Base-by-base conservation (phyloP, 2,888 invertebrate genomes). In the Nemapogon koenigi region DNA sequence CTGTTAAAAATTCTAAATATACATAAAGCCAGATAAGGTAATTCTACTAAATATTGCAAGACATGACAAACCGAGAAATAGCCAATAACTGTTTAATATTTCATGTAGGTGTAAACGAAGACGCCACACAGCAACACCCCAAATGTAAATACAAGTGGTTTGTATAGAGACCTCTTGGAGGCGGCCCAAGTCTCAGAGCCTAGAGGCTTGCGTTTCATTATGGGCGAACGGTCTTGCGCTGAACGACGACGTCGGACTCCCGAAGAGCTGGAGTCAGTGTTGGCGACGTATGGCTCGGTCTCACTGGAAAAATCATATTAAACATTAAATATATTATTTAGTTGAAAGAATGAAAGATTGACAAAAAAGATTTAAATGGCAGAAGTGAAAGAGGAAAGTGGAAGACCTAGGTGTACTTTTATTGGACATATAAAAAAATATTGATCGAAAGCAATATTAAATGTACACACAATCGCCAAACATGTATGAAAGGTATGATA, bases 131-230 rank as follows among this genome's bases (percentile, higher is more conserved):
- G 76, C 45, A 87, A 60, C 55, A 87, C 79, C 58, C 88, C 87
- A 69, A 85, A 72, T 50, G 87, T 86, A 72, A 88, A 78, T 66
- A 86, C 81, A 68, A 88, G 79, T 57, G 88, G 88, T 79, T 84
- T 85, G 75, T 84, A 86, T 71, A 88, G 81, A 73, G 88, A 89
- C 88, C 88, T 88, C 88, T 88, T 88, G 78, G 87, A 66, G 47
- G 82, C 76, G 59, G 85, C 84, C 88, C 88, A 88, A 45, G 83
- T 81, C 68, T 89, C 88, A 39, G 85, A 82, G 50, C 84, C 81
- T 57, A 84, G 83, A 49, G 87, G 85, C 35, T 86, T 81, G 46
- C 86, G 80, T 67, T 87, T 88, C 82, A 89, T 89, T n/a, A n/a
- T n/a, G n/a, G n/a, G n/a, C n/a, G n/a, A 45, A 47, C 47, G 3